These are phyloP conservation scores for Nesometra sesokonis DNA, from an alignment of 35 echinoderm and acorn worm species.

Conservation along the genomic window DNA sequence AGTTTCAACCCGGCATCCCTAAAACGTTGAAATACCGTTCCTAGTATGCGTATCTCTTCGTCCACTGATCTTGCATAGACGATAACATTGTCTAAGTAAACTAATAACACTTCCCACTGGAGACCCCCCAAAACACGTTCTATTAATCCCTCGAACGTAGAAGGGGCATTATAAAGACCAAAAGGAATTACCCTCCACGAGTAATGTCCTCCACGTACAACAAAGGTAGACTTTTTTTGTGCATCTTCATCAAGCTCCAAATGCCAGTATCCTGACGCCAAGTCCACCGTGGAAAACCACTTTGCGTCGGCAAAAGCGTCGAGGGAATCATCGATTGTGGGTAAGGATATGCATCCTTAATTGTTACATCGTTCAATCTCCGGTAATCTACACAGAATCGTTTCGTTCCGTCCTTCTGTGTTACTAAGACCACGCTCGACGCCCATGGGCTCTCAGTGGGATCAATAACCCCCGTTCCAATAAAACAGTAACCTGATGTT, in stretches of 20 bases:
- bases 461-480: conserved; percentile 29
- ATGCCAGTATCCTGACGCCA: conserved; percentile 57
- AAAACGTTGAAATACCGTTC: no score
- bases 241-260: conserved; percentile 38
- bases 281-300: conserved; percentile 22
- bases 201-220: conserved; percentile 25
- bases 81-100: no score
- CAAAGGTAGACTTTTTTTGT: conserved; percentile 50
- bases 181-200: no score
- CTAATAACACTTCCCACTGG: no score
- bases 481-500: conserved; percentile 11
- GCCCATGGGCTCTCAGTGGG: conserved; percentile 18
- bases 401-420: conserved; percentile 43
- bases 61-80: no score
- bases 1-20: no score
- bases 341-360: conserved; percentile 44
- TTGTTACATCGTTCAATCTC: conserved; percentile 31
- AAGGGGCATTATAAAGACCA: no score
- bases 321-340: conserved; percentile 36
- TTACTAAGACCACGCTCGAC: conserved; percentile 34
- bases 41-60: no score
- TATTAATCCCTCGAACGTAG: no score
- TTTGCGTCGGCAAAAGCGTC: conserved; percentile 5
- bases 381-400: conserved; percentile 48
- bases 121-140: no score